Evolutionary conservation across 1,140 invertebrate genomes (phyloP).

Genomic region (Aricia agestis): DNA sequence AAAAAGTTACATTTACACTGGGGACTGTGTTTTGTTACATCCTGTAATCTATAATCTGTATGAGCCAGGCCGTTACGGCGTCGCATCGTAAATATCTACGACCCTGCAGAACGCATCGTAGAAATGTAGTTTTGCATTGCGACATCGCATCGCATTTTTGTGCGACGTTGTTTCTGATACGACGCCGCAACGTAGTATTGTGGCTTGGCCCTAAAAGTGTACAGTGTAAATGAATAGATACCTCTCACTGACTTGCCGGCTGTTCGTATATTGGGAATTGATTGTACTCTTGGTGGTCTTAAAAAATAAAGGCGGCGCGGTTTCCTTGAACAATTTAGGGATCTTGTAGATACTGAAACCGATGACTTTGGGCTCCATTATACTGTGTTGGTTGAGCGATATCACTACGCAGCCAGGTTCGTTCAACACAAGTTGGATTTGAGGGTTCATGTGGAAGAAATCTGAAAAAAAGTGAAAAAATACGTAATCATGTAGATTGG

Average conservation of each 20-base stretch:
- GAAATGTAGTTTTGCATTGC: no score
- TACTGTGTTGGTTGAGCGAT: constrained; percentile 92
- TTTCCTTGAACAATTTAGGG: constrained; percentile 70
- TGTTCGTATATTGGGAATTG: constrained; percentile 95
- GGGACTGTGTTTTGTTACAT: no score
- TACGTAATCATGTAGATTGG: no score
- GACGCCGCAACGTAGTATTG: no score
- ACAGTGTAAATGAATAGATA: constrained; percentile 16
- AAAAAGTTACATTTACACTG: no score
- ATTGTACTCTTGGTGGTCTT: constrained; percentile 92
- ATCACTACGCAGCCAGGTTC: constrained; percentile 90
- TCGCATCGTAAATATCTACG: no score
- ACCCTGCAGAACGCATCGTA: no score
- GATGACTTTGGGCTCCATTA: constrained; percentile 94
- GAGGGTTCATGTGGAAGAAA: constrained; percentile 96
- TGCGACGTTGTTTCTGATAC: no score
- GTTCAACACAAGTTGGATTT: constrained; percentile 87
- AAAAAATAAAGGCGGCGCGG: constrained; percentile 86
- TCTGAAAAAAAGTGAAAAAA: constrained; percentile 77
- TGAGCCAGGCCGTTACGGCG: no score
- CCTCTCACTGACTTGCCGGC: constrained; percentile 87
- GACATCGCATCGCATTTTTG: no score
- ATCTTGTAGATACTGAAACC: constrained; percentile 93
- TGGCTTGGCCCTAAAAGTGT: no score
- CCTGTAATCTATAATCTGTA: no score